A percentile compares a stretch with the other conserved stretches of the same genome.
These are phyloP conservation scores for Hestina assimilis DNA, from an alignment of 1,140 invertebrate genomes.

Conservation along the genomic window DNA sequence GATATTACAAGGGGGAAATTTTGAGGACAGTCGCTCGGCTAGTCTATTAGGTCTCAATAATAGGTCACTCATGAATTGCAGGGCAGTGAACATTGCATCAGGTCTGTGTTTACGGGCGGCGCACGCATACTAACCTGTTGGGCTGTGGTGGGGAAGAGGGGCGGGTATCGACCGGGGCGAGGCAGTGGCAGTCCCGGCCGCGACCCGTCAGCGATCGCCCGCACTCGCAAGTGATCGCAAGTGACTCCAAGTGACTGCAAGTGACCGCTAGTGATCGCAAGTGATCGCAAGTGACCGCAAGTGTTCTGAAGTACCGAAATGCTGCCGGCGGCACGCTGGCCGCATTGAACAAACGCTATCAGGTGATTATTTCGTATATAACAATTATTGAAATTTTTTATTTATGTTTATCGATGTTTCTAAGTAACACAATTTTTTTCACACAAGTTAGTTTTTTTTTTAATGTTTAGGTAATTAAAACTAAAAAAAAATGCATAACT, in stretches of 20 bases:
- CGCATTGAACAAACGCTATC: conserved; percentile 40
- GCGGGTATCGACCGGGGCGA: conserved; percentile 55
- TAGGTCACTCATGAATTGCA: conserved; percentile 24
- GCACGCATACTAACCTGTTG: conserved; percentile 55
- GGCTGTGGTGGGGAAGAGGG: conserved; percentile 31
- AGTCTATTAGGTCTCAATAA: conserved; percentile 12
- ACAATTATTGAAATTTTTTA: conserved; percentile 8
- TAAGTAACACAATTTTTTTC: not conserved
- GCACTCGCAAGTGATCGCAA: conserved; percentile 16
- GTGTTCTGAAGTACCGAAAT: conserved; percentile 29
- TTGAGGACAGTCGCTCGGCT: not conserved
- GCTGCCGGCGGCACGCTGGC: conserved; percentile 41
- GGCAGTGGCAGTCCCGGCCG: conserved; percentile 38
- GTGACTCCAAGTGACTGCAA: conserved; percentile 23
- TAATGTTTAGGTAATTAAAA: not conserved
- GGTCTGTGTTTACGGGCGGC: conserved; percentile 22
- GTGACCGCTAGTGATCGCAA: conserved; percentile 25
- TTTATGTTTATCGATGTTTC: not conserved
- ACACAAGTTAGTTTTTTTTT: not conserved
- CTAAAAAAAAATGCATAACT: no score
- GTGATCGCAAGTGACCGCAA: conserved; percentile 23
- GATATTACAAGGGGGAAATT: no score
- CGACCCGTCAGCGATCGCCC: conserved; percentile 19
- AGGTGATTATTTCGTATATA: conserved; percentile 33
- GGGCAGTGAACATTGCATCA: conserved; percentile 11